These are phyloP conservation scores for Agrochola lychnidis DNA, from an alignment of 2,888 invertebrate species.

Conservation along the genomic window DNA sequence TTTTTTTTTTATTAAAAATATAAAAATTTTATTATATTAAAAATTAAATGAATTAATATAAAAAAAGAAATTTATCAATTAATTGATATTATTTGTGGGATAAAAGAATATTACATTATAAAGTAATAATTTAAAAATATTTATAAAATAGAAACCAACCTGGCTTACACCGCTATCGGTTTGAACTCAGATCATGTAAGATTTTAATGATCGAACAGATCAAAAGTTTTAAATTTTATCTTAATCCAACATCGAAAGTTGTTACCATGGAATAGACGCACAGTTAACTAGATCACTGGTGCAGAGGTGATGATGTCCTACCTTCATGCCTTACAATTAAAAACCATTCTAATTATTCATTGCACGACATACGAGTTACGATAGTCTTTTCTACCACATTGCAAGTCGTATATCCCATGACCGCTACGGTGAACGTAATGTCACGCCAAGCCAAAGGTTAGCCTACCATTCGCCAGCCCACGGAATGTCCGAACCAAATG, in stretches of 20 bases:
- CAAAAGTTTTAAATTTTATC: slow-evolving; percentile 92
- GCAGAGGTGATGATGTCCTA: neutral
- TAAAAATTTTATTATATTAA: no score
- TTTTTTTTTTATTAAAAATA: no score
- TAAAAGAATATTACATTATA: no score
- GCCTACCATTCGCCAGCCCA: slow-evolving; percentile 68
- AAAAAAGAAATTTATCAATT: no score
- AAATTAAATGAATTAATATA: no score
- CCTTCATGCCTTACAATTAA: neutral
- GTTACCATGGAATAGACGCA: neutral
- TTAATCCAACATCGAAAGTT: slow-evolving; percentile 96
- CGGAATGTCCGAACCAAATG: slow-evolving; percentile 58
- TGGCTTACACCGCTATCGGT: no score
- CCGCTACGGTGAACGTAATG: slow-evolving; percentile 77
- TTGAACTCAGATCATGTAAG: no score
- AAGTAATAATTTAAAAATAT: no score
- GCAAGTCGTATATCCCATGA: slow-evolving; percentile 58
- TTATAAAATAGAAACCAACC: no score
- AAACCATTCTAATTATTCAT: slow-evolving; percentile 20
- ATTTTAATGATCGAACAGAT: slow-evolving; percentile 95
- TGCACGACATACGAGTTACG: slow-evolving; percentile 13
- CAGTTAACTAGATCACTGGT: neutral
- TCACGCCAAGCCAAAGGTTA: slow-evolving; percentile 78
- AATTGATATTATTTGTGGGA: no score
- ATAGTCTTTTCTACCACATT: slow-evolving; percentile 20